Conservation (phyloP, 2,113 vertebrate genomes). For the Caranx ignobilis region DNA sequence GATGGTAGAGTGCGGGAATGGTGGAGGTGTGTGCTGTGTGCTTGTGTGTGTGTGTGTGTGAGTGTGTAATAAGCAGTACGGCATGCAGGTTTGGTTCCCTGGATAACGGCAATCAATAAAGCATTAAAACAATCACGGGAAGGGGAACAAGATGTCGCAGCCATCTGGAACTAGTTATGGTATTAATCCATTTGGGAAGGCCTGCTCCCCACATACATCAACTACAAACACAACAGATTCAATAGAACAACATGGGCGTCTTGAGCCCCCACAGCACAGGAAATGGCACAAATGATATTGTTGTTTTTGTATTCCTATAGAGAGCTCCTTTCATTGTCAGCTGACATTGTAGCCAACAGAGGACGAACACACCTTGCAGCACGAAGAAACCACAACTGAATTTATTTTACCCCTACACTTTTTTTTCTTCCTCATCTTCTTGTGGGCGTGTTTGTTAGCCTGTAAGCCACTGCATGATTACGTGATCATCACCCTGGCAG, state of each 20-base stretch:
- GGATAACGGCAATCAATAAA: conserved; percentile 80
- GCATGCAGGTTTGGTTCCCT: conserved; percentile 59
- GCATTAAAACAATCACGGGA: conserved; percentile 78
- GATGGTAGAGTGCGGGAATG: conserved; percentile 31
- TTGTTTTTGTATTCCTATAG: conserved; percentile 34
- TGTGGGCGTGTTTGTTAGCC: neutral
- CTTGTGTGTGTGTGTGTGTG: conserved; percentile 5
- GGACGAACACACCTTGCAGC: neutral
- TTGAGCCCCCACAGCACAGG: conserved; percentile 26
- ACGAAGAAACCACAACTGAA: neutral
- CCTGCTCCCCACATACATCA: conserved; percentile 59
- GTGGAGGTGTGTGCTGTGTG: conserved; percentile 19
- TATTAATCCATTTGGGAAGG: conserved; percentile 76
- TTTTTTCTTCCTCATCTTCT: neutral
- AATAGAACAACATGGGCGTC: conserved; percentile 44
- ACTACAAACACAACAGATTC: conserved; percentile 57
- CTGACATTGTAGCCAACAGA: conserved; percentile 10
- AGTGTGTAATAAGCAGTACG: conserved; percentile 43
- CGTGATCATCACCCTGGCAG: neutral
- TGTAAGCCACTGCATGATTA: neutral
- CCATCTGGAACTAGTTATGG: conserved; percentile 76
- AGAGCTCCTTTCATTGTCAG: conserved; percentile 27
- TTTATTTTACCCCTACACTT: neutral
- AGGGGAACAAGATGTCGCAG: conserved; percentile 75
- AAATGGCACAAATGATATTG: conserved; percentile 59